Evolutionary conservation across 2,797 vertebrate species (phyloP).

Genomic region (Phataginus tricuspis): DNA sequence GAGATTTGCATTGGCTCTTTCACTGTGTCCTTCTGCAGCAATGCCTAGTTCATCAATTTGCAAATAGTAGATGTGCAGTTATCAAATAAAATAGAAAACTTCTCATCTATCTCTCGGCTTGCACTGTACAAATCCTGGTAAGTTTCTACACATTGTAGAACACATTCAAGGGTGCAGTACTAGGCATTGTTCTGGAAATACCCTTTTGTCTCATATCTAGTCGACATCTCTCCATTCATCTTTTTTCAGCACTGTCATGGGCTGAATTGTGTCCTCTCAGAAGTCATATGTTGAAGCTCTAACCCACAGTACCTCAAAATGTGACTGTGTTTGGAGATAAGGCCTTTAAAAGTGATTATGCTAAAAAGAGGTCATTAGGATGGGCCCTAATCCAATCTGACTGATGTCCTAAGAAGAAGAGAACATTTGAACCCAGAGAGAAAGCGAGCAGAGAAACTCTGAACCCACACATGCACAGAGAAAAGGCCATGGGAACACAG

Average conservation of each 20-base stretch:
- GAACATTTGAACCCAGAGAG: neutral
- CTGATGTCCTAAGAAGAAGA: neutral
- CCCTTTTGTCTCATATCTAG: neutral
- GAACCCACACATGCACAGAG: neutral
- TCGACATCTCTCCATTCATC: neutral
- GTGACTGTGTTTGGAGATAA: neutral
- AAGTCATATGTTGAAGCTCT: neutral
- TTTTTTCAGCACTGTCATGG: neutral
- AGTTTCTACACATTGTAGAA: neutral
- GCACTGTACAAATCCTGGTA: neutral
- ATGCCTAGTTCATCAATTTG: neutral
- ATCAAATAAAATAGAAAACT: constrained; percentile 39
- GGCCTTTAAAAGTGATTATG: neutral
- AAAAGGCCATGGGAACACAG: neutral
- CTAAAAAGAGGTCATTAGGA: neutral
- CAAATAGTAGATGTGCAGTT: neutral
- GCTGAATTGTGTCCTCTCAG: neutral
- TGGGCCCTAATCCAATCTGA: neutral
- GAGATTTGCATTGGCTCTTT: neutral
- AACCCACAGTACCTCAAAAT: neutral
- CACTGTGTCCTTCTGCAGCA: neutral
- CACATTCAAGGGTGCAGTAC: neutral
- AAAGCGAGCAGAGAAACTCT: neutral
- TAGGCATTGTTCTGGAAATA: neutral
- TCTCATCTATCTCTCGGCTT: neutral